phyloP scores from a whole-genome alignment of 2,113 vertebrate species.

The Syngnathus floridae region DNA sequence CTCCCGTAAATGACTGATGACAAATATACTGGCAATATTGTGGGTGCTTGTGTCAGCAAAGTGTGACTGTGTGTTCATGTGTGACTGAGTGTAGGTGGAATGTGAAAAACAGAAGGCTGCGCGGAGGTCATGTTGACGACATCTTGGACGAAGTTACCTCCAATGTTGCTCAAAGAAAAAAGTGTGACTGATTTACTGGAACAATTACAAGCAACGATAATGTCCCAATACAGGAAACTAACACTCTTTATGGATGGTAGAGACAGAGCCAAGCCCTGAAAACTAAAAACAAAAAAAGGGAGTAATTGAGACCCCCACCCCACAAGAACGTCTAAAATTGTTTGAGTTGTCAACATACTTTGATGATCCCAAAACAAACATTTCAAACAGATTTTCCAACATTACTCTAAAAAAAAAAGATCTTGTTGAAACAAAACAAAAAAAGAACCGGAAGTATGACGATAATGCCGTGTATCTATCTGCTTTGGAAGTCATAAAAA shows the following conservation, averaged over 20 bases:
- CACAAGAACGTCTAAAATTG: too few species aligned
- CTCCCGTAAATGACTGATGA: slow-evolving; percentile 26
- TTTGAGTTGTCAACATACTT: too few species aligned
- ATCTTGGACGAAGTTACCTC: neutral
- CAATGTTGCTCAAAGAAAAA: neutral
- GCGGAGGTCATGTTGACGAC: neutral
- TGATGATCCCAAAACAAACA: too few species aligned
- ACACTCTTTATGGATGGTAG: neutral
- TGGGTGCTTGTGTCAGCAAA: slow-evolving; percentile 34
- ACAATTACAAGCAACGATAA: neutral
- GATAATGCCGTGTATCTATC: neutral
- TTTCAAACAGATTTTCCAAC: too few species aligned
- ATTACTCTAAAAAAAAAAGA: too few species aligned
- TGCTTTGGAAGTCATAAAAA: neutral
- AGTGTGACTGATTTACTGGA: neutral
- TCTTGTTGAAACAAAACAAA: too few species aligned
- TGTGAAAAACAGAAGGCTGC: neutral
- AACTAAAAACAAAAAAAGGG: too few species aligned
- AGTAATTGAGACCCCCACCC: too few species aligned
- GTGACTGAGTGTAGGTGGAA: slow-evolving; percentile 1
- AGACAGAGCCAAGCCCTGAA: neutral
- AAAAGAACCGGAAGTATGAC: neutral
- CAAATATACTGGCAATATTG: slow-evolving; percentile 2
- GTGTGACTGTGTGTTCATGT: neutral
- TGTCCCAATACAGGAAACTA: neutral